These are phyloP conservation scores for Hemicentrotus pulcherrimus DNA, from an alignment of 35 echinoderm and acorn worm species.

Conservation along the genomic window DNA sequence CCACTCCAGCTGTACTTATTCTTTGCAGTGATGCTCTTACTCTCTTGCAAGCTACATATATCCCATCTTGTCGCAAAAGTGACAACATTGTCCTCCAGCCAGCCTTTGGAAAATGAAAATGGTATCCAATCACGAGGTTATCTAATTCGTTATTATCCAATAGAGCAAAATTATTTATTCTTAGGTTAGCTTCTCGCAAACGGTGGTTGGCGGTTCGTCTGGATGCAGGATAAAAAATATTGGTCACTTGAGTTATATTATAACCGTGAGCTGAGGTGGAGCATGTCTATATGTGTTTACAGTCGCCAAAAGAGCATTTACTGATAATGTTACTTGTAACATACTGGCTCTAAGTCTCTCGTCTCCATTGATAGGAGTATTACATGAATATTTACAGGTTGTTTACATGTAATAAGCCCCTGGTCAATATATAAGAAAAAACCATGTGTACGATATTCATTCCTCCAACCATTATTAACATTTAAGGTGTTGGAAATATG, in stretches of 20 bases:
- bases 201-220: constrained; percentile 10
- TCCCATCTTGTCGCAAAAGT: constrained; percentile 19
- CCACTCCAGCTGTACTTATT: not conserved
- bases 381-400: too few species aligned
- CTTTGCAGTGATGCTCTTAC: not conserved
- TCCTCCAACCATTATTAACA: too few species aligned
- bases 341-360: too few species aligned
- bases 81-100: constrained; percentile 55
- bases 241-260: not conserved
- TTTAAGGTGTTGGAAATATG: too few species aligned
- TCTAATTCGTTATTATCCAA: constrained; percentile 38
- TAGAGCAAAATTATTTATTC: not conserved
- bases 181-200: not conserved
- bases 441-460: too few species aligned
- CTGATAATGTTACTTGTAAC: too few species aligned
- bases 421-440: too few species aligned
- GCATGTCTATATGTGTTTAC: too few species aligned
- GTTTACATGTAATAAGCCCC: too few species aligned
- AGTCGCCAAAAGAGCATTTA: too few species aligned
- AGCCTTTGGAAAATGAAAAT: constrained; percentile 34
- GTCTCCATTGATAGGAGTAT: too few species aligned
- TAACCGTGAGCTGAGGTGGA: not conserved
- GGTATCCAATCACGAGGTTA: not conserved
- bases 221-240: not conserved
- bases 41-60: not conserved